Base-by-base conservation (phyloP, 2,888 invertebrate genomes). In the Xanthia togata region DNA sequence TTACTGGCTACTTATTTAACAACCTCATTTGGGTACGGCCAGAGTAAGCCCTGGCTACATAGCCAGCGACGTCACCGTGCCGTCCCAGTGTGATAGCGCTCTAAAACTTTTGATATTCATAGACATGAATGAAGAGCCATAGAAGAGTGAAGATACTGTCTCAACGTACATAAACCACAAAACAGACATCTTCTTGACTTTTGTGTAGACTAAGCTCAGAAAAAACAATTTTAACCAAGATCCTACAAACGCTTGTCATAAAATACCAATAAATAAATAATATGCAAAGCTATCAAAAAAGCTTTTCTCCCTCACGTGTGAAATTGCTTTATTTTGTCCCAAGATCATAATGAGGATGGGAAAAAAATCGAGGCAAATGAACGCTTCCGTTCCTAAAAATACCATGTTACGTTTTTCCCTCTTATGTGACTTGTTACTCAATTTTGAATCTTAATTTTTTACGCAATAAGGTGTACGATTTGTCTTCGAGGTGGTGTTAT, bases 281-380 rank as follows among this genome's bases (percentile, higher is more conserved):
- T 72, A 63, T 72, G 72, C 60, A 67, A 63, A 47, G 38, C 35
- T 47, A 65, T 31, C 67, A 69, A 62, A 84, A 75, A 55, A 62
- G 26, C n/a, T 38, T 81, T 69, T 79, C 79, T 53, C 73, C 65
- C 23, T 86, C 83, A 82, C 82, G 85, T 90, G 86, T 88, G 86
- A 91, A 92, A 92, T 91, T 90, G 88, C 90, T 91, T 91, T 91
- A 92, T 92, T 92, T 90, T 89, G 87, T 90, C 85, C 86, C 86
- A 65, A 77, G 71, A 79, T 86, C 86, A 81, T 92, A 92, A 91
- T 92, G 92, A 92, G 90, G 88, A 88, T 87, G 86, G 82, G 83
- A 89, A 90, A 89, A 90, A 91, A 92, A 91, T 92, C 90, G 90
- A 88, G 87, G 89, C 85, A 90, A 92, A 92, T 90, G 90, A 91